Base-by-base conservation (phyloP, 1,140 invertebrate genomes). In the Lucilia sericata region DNA sequence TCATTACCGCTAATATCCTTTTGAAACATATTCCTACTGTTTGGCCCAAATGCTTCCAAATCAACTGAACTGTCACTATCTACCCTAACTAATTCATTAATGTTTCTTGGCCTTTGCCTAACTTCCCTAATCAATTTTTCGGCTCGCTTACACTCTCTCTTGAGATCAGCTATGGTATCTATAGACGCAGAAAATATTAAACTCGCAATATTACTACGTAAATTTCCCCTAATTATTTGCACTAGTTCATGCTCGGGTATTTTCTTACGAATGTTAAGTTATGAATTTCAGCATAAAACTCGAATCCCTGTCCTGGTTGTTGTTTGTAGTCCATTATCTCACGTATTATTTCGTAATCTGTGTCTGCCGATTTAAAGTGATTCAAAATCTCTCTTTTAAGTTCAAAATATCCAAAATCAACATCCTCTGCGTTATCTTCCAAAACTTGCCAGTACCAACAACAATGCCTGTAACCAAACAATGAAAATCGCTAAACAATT, bases 231-330 rank as follows among this genome's bases (percentile, higher is more conserved):
- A 19, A 82, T 55, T 55, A 82, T 82, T 13, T 8, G 12, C 5
- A 82, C 25, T 21, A 82, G 36, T 13, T 82, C 80, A n/a, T 49
- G 9, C 25, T 82, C 80, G 7, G 21, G 49, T 17, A 80, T 80
- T 17, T 47, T 36, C 30, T 80, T 80, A 14, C n/a, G 14, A 82
- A 82, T 3, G 42, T 82, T 21, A 82, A 7, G 14, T 82, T 55
- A 55, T 82, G 80, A 25, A 82, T 55, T 1, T 82, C 80, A 13
- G 36, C 13, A 12, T 82, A 82, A 30, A 82, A 82, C 10, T 80
- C 76, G 42, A 80, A 80, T n/a, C 8, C 10, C 4, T 80, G n/a
- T 14, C 14, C n/a, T 17, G 76, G 76, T 19, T 80, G 76, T 19
- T n/a, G n/a, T n/a, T n/a, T n/a, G n/a, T n/a, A n/a, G n/a, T n/a